These are phyloP conservation scores for Phaethornis superciliosus DNA, from an alignment of 2,113 vertebrate genomes.

Conservation along the genomic window DNA sequence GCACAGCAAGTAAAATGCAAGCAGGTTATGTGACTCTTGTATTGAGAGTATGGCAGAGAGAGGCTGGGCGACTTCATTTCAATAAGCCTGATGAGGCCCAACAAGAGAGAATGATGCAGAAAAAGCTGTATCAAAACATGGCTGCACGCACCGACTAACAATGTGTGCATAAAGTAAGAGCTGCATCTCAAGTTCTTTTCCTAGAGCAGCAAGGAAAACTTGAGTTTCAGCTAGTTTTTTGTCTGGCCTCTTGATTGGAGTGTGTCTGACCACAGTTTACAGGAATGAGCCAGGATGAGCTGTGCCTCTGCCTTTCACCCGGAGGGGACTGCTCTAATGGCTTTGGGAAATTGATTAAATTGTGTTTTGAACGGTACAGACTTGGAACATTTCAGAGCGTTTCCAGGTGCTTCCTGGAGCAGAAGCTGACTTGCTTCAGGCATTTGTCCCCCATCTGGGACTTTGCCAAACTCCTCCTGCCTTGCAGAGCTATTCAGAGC, in stretches of 20 bases:
- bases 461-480: neutral
- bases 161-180: neutral
- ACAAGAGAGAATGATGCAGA: neutral
- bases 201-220: neutral
- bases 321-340: neutral
- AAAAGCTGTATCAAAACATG: neutral
- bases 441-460: neutral
- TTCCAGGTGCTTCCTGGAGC: neutral
- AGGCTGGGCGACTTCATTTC: neutral
- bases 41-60: neutral
- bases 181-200: neutral
- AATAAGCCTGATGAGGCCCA: neutral
- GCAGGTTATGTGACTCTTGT: neutral
- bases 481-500: neutral
- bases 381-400: neutral
- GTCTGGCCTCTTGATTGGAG: neutral
- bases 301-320: neutral
- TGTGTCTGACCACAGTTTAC: neutral
- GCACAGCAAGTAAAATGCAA: neutral
- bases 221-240: neutral
- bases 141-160: neutral
- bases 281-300: neutral
- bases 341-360: slow-evolving; percentile 54
- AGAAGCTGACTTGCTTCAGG: slow-evolving; percentile 7
- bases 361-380: slow-evolving; percentile 22